Evolutionary conservation across 2,888 invertebrate genomes (phyloP).

Genomic region (Cotesia congregata): DNA sequence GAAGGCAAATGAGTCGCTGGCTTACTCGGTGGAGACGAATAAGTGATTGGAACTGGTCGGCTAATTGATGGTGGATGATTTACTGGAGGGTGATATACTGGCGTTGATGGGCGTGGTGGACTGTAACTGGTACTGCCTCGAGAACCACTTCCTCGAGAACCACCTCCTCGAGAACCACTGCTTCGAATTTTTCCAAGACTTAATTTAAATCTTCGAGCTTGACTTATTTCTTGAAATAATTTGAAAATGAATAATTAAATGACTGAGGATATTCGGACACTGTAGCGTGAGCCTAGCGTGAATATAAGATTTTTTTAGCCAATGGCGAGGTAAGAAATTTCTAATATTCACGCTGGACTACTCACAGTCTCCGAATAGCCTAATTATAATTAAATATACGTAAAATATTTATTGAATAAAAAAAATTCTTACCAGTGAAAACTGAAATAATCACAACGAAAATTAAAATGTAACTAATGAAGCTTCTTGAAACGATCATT

Average conservation of each 20-base stretch:
- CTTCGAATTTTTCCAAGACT: not conserved
- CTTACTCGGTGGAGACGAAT: not conserved
- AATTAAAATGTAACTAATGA: not conserved
- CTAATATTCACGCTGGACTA: too few relatives aligned
- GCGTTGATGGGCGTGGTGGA: not conserved
- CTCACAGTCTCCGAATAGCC: too few relatives aligned
- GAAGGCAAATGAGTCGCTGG: conserved; percentile 6
- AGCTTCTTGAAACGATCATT: not conserved
- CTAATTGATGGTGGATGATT: not conserved
- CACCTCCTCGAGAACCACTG: not conserved
- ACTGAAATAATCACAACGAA: not conserved
- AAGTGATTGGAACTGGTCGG: not conserved
- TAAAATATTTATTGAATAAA: not conserved
- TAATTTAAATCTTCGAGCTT: not conserved
- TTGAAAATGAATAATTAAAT: not conserved
- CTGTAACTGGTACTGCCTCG: not conserved
- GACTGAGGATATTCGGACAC: not conserved
- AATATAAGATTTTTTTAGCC: too few relatives aligned
- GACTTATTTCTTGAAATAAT: not conserved
- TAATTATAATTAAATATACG: not conserved
- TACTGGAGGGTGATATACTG: not conserved
- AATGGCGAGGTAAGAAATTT: too few relatives aligned
- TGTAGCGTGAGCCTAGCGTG: too few relatives aligned
- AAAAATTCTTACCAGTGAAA: not conserved
- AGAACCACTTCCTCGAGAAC: not conserved